These are phyloP conservation scores for Chromoteleia sp. DNA, from an alignment of 2,888 invertebrate genomes.

Conservation along the genomic window DNA sequence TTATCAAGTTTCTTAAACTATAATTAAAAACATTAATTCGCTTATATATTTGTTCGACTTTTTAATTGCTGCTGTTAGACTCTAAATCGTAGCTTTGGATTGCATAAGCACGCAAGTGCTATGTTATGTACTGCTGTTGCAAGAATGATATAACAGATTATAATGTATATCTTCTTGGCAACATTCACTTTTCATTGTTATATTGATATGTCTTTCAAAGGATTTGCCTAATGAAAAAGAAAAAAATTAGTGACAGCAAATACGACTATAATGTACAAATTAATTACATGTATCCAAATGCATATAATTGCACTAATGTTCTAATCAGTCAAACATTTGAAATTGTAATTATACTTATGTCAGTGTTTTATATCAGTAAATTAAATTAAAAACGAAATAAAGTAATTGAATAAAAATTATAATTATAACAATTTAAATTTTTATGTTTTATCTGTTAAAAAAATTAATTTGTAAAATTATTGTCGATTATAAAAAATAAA, in stretches of 20 bases:
- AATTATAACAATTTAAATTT: no score
- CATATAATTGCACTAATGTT: background rate
- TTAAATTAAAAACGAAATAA: no score
- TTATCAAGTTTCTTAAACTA: no score
- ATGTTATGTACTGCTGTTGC: background rate
- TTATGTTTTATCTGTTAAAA: no score
- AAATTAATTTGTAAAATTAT: no score
- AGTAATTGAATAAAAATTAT: background rate
- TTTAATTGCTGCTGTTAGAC: background rate
- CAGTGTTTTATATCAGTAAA: no score
- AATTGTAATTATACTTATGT: background rate
- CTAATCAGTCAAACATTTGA: background rate
- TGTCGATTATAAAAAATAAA: no score
- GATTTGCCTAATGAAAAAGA: background rate
- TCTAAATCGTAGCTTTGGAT: background rate
- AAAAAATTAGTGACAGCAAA: no score
- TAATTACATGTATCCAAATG: conserved; percentile 3
- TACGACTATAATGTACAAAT: background rate
- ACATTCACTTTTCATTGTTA: background rate
- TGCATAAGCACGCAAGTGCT: background rate
- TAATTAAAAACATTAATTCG: no score
- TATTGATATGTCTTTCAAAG: background rate
- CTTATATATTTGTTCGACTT: no score
- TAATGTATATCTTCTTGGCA: background rate
- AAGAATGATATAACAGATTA: conserved; percentile 8